These are phyloP conservation scores for Neodontobutis hainanensis DNA, from an alignment of 2,113 vertebrate species.

Conservation along the genomic window DNA sequence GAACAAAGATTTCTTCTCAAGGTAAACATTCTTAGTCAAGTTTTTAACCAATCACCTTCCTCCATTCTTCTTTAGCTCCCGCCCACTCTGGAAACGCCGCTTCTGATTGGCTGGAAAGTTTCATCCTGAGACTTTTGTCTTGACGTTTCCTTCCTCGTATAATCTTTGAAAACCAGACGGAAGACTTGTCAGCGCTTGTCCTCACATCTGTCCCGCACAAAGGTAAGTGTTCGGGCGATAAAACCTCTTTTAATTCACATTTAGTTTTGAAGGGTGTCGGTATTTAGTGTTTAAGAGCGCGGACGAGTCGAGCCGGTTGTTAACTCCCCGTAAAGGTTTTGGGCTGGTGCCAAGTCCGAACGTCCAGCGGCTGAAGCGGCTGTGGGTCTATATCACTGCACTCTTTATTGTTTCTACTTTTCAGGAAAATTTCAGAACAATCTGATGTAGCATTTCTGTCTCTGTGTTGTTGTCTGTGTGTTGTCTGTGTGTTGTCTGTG, in stretches of 20 bases:
- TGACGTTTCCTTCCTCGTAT: neutral
- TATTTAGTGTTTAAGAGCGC: neutral
- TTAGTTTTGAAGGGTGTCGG: neutral
- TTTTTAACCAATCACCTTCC: neutral
- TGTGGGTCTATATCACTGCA: too few relatives aligned
- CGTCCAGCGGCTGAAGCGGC: too few relatives aligned
- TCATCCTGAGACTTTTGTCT: neutral
- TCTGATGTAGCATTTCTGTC: too few relatives aligned
- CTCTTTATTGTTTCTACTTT: too few relatives aligned
- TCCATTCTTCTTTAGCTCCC: neutral
- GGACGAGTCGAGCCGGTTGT: neutral
- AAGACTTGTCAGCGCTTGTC: neutral
- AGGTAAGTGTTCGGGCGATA: neutral
- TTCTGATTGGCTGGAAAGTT: neutral
- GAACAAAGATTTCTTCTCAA: neutral
- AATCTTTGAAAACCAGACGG: neutral
- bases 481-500: too few relatives aligned
- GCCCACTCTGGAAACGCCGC: neutral
- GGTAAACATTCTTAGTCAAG: neutral
- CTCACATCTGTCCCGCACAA: neutral
- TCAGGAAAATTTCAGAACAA: too few relatives aligned
- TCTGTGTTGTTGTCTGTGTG: too few relatives aligned
- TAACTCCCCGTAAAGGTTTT: neutral
- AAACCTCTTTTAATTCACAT: neutral
- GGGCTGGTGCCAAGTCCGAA: too few relatives aligned